Percentiles rank a stretch among this genome's conserved stretches.
Evolutionary conservation across 2,113 vertebrate genomes (phyloP).

Genomic region (Camelus dromedarius): DNA sequence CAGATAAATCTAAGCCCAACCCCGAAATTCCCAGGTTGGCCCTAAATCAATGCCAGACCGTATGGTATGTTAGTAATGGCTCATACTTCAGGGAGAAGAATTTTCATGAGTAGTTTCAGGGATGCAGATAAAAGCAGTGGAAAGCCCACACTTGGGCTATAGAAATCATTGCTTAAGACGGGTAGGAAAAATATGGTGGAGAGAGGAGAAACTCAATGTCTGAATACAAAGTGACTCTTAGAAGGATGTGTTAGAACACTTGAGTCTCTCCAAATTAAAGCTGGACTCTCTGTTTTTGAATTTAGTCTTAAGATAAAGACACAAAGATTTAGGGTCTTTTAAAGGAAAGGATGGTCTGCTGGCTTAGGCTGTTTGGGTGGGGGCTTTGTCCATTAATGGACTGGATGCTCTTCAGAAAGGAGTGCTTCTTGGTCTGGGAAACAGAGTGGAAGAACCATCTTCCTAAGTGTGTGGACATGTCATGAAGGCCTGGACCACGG

Average conservation of each 20-base stretch:
- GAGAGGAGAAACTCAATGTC: background rate
- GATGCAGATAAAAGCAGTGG: slow-evolving; percentile 49
- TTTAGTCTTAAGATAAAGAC: background rate
- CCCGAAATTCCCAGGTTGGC: slow-evolving; percentile 76
- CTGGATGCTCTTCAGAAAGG: background rate
- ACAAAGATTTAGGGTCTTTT: background rate
- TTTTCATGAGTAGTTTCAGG: slow-evolving; percentile 64
- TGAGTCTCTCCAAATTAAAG: background rate
- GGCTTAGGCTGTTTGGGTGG: background rate
- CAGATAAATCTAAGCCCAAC: slow-evolving; percentile 75
- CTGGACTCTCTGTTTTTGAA: background rate
- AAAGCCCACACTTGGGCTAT: background rate
- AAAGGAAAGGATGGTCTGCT: background rate
- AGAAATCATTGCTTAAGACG: background rate
- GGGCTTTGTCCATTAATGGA: background rate
- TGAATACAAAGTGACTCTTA: background rate
- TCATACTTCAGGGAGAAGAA: slow-evolving; percentile 63
- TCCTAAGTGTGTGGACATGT: background rate
- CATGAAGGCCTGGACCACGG: accelerated
- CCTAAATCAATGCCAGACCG: slow-evolving; percentile 79
- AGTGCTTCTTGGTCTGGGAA: background rate
- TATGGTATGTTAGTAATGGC: slow-evolving; percentile 61
- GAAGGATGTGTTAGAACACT: background rate
- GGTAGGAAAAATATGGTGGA: background rate
- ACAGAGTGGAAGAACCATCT: background rate